Evolutionary conservation across 30 jellyfish, hydroid and myxozoan genomes (phyloP), one percentile per base, ranked within the genome.

Genomic region (Haliclystus octoradiatus): DNA sequence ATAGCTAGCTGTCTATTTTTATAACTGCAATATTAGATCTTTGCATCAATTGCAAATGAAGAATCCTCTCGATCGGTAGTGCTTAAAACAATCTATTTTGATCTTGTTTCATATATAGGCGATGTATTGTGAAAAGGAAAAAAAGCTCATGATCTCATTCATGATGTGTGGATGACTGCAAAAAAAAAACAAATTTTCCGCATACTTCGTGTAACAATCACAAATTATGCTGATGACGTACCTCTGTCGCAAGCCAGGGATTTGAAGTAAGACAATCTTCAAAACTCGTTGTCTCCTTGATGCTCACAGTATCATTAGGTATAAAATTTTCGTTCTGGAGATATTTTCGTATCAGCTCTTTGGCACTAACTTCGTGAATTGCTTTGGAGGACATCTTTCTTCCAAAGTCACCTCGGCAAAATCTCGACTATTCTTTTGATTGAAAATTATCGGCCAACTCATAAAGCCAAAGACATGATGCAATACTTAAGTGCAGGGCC

Each of bases 341-440:
- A 66, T 64, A 72, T 25, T 40, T 50, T 35, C 68, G 47, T 0
- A 87, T 66, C 25, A 87, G 72, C 1, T 88, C 27, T 62, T 87
- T 87, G 14, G 95, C 97, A 69, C 80, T 94, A 26, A 85, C 93
- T 62, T 87, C 97, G 68, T 64, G 65, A 63, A 87, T 87, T 49
- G 93, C 94, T 69, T 87, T 87, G 2, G 97, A 75, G 26, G 94
- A 88, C 97, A 87, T 87, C 29, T 66, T 69, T 26, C 23, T 31
- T 51, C 26, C 30, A 51, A 7, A 22, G 2, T 7, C 23, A 7
- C n/a, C n/a, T n/a, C n/a, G n/a, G n/a, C n/a, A n/a, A n/a, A n/a
- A n/a, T n/a, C n/a, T n/a, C n/a, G n/a, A n/a, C n/a, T n/a, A n/a
- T n/a, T n/a, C n/a, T n/a, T n/a, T n/a, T n/a, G n/a, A n/a, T n/a